Evolutionary conservation across 2,888 invertebrate species (phyloP).

Genomic region (Perdita meconis): DNA sequence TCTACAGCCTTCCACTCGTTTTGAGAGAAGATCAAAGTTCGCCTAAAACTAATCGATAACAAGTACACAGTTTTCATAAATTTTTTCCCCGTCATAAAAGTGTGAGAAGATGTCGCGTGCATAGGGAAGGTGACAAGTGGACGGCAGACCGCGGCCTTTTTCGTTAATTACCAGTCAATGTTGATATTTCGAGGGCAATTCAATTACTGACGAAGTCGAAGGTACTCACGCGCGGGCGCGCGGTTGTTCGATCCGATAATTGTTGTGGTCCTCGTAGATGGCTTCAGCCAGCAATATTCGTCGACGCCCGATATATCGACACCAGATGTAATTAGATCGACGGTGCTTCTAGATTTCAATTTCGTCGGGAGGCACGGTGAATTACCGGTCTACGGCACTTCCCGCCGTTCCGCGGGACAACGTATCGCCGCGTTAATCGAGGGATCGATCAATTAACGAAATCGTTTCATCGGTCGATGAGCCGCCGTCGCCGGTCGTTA

Average conservation of each 20-base stretch:
- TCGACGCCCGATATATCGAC: conserved; percentile 62
- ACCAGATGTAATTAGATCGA: conserved; percentile 66
- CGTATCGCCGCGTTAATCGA: conserved; percentile 57
- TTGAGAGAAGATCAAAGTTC: no score
- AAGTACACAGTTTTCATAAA: no score
- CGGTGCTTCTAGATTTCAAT: conserved; percentile 68
- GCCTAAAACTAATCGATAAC: no score
- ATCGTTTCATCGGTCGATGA: conserved; percentile 27
- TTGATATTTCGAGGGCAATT: conserved; percentile 36
- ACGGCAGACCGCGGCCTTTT: not conserved
- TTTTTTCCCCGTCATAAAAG: not conserved
- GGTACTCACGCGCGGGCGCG: conserved; percentile 36
- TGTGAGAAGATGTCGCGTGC: not conserved
- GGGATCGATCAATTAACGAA: conserved; percentile 48
- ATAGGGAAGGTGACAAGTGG: not conserved
- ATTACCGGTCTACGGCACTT: conserved; percentile 57
- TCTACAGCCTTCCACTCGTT: no score
- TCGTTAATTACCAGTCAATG: conserved; percentile 20
- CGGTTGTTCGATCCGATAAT: conserved; percentile 55
- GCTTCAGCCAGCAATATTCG: conserved; percentile 62
- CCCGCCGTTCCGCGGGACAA: conserved; percentile 45
- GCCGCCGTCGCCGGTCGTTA: conserved; percentile 4
- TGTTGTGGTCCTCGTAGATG: conserved; percentile 62
- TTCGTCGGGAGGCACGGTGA: conserved; percentile 56
- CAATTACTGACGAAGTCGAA: conserved; percentile 61